Evolutionary conservation across 1,140 invertebrate genomes (phyloP).

Genomic region (Halictus rubicundus): DNA sequence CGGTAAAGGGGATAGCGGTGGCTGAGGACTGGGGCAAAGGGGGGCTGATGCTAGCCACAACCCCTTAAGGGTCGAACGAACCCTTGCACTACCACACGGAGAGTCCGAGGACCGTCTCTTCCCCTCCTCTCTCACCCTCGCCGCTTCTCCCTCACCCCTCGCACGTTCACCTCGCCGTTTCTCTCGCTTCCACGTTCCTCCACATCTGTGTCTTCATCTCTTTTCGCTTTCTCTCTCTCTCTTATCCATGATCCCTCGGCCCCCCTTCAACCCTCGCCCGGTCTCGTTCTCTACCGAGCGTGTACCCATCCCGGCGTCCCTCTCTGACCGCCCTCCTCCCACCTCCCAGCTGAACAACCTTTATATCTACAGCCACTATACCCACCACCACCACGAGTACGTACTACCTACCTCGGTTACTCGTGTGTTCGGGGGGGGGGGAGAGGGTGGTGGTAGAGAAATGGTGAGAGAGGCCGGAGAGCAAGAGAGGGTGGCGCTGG

Average conservation of each 20-base stretch:
- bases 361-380: slow-evolving; percentile 77
- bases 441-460: slow-evolving; percentile 4
- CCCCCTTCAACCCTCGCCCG: slow-evolving; percentile 38
- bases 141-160: not conserved
- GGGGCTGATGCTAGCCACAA: slow-evolving; percentile 79
- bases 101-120: slow-evolving; percentile 69
- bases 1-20: slow-evolving; percentile 61
- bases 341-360: slow-evolving; percentile 70
- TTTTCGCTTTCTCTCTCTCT: slow-evolving; percentile 41
- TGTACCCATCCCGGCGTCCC: slow-evolving; percentile 14
- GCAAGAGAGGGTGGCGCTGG: slow-evolving; percentile 39
- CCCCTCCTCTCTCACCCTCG: slow-evolving; percentile 15
- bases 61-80: slow-evolving; percentile 81
- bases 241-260: slow-evolving; percentile 21
- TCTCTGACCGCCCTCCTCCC: slow-evolving; percentile 3
- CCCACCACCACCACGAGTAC: slow-evolving; percentile 66
- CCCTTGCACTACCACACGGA: slow-evolving; percentile 75
- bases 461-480: slow-evolving; percentile 24
- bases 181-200: slow-evolving; percentile 27
- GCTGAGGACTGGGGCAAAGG: slow-evolving; percentile 60
- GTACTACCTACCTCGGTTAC: slow-evolving; percentile 65
- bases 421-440: slow-evolving; percentile 56
- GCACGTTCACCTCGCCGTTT: not conserved
- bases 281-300: slow-evolving; percentile 47
- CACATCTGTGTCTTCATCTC: slow-evolving; percentile 48